phyloP scores from a whole-genome alignment of 1,140 invertebrate genomes.

The Laupala kohalensis region DNA sequence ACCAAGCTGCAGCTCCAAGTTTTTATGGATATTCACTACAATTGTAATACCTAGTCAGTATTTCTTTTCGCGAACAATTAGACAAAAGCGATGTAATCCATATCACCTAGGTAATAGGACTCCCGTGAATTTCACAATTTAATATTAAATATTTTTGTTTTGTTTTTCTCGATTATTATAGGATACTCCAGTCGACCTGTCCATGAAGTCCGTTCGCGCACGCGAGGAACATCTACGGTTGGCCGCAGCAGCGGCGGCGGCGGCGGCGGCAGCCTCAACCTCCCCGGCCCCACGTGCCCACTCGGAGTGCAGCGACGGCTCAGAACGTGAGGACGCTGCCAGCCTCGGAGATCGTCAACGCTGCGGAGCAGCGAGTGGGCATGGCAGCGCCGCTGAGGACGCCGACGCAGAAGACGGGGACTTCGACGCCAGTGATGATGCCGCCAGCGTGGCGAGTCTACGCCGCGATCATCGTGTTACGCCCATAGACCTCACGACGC shows the following conservation, averaged over 20 bases:
- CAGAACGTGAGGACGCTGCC: background rate
- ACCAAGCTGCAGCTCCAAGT: too few relatives aligned
- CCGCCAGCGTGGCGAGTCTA: background rate
- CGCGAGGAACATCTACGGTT: background rate
- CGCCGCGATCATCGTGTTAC: background rate
- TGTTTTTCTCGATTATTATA: background rate
- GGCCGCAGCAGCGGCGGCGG: too few relatives aligned
- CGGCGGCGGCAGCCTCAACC: too few relatives aligned
- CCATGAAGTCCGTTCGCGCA: background rate
- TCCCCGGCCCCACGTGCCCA: too few relatives aligned
- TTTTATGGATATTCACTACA: too few relatives aligned
- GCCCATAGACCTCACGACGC: background rate
- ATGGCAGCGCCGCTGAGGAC: background rate
- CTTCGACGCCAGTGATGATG: background rate
- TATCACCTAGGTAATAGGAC: too few relatives aligned
- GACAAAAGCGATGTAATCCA: too few relatives aligned
- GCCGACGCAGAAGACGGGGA: background rate
- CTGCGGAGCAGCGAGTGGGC: background rate
- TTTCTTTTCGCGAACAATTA: too few relatives aligned
- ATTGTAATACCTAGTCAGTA: too few relatives aligned
- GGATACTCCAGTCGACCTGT: background rate
- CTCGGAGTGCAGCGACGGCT: too few relatives aligned
- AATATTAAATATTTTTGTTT: too few relatives aligned
- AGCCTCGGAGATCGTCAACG: background rate
- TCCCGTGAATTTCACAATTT: too few relatives aligned